These are phyloP conservation scores for Microcebus lehilahytsara DNA, from an alignment of 2,113 vertebrate species.

Conservation along the genomic window DNA sequence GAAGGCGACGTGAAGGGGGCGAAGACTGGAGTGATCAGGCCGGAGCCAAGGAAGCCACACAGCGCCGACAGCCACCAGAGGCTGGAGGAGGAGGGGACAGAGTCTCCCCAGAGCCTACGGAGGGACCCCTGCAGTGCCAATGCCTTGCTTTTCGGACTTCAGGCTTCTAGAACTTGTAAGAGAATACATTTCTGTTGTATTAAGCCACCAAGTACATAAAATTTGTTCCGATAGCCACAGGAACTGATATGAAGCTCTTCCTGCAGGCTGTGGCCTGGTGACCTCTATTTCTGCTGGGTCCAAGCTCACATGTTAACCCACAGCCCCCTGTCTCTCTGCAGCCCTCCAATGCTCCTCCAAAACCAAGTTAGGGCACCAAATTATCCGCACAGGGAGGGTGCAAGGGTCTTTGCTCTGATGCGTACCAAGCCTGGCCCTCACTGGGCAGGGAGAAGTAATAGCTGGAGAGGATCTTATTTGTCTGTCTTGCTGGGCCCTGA, in stretches of 20 bases:
- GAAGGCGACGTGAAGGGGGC: rapidly evolving
- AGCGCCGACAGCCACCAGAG: too few species aligned
- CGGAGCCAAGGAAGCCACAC: background rate
- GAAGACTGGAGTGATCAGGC: background rate
- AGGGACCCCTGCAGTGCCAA: background rate
- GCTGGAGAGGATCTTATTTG: background rate
- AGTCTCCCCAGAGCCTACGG: background rate
- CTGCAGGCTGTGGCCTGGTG: background rate
- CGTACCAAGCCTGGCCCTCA: rapidly evolving
- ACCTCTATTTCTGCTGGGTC: background rate
- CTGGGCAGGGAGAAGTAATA: background rate
- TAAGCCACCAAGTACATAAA: background rate
- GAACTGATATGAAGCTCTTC: background rate
- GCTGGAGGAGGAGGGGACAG: background rate
- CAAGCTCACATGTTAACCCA: background rate
- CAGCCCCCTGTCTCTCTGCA: too few species aligned
- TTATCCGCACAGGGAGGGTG: background rate
- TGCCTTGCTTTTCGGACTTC: background rate
- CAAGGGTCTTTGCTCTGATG: background rate
- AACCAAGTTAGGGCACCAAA: background rate
- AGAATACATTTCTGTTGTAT: background rate
- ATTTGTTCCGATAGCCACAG: background rate
- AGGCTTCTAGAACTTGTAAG: background rate
- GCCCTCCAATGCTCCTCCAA: background rate
- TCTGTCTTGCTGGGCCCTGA: background rate